phyloP scores from a whole-genome alignment of 2,888 invertebrate genomes.

The Allygus modestus region DNA sequence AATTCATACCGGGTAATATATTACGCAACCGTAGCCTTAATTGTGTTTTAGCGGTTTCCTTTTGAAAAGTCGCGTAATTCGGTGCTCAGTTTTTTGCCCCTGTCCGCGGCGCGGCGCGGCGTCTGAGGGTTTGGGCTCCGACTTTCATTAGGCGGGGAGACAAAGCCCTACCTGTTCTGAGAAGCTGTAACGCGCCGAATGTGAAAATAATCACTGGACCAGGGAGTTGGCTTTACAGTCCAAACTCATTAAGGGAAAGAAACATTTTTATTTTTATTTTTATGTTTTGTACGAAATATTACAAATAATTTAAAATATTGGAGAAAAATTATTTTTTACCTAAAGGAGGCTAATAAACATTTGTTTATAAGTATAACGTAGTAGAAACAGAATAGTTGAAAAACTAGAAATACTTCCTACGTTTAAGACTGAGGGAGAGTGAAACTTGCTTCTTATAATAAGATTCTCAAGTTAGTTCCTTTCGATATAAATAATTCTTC shows the following conservation, averaged over 20 bases:
- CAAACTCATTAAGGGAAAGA: neutral
- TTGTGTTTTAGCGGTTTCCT: conserved; percentile 45
- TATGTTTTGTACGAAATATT: too few species aligned
- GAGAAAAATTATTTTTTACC: too few species aligned
- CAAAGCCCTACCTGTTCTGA: conserved; percentile 46
- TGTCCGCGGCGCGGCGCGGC: conserved; percentile 26
- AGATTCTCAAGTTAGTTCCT: too few species aligned
- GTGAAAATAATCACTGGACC: conserved; percentile 35
- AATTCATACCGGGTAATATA: conserved; percentile 35
- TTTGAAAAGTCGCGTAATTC: conserved; percentile 53
- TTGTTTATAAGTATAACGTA: too few species aligned
- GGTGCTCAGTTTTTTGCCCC: conserved; percentile 38
- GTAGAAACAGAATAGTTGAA: too few species aligned
- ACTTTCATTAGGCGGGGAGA: conserved; percentile 44
- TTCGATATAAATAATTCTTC: too few species aligned
- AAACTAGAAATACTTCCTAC: too few species aligned
- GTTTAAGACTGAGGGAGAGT: too few species aligned
- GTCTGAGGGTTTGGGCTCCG: neutral
- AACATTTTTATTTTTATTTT: too few species aligned
- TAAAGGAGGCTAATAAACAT: too few species aligned
- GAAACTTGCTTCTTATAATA: too few species aligned
- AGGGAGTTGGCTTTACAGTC: neutral
- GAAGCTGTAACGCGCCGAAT: conserved; percentile 33
- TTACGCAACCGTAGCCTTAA: conserved; percentile 11
- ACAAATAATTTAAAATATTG: too few species aligned